A percentile compares a stretch with the other conserved stretches of the same genome.
phyloP scores from a whole-genome alignment of 2,113 vertebrate genomes.

The Microcebus murinus region DNA sequence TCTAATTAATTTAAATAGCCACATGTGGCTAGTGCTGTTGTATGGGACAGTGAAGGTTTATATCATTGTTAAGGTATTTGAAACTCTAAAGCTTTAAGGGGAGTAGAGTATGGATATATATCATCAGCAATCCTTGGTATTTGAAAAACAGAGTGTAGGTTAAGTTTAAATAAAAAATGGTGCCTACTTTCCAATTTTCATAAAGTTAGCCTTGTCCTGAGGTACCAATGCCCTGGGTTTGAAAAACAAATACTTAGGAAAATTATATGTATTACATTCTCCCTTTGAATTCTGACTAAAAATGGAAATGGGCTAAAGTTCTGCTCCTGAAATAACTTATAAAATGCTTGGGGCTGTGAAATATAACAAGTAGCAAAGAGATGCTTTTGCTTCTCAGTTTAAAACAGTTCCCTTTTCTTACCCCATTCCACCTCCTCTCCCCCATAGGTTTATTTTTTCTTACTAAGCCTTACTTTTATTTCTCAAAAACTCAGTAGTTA shows the following conservation, averaged over 20 bases:
- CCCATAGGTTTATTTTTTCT: background rate
- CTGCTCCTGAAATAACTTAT: background rate
- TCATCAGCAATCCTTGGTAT: background rate
- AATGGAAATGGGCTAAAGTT: background rate
- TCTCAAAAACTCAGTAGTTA: background rate
- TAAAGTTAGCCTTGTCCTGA: background rate
- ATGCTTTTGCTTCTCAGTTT: background rate
- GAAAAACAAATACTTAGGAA: background rate
- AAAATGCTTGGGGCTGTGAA: background rate
- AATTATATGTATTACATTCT: background rate
- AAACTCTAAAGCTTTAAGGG: background rate
- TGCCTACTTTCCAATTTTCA: background rate
- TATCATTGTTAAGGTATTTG: background rate
- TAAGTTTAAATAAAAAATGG: background rate
- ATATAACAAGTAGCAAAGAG: background rate
- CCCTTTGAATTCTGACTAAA: background rate
- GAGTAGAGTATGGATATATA: background rate
- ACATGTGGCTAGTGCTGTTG: background rate
- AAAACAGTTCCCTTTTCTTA: background rate
- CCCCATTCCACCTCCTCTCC: background rate
- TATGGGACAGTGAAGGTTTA: background rate
- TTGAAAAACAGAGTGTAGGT: background rate
- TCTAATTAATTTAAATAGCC: background rate
- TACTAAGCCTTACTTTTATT: background rate
- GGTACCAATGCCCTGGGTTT: background rate